These are phyloP conservation scores for Arvicanthis niloticus DNA, from an alignment of 2,113 vertebrate genomes.

Conservation along the genomic window DNA sequence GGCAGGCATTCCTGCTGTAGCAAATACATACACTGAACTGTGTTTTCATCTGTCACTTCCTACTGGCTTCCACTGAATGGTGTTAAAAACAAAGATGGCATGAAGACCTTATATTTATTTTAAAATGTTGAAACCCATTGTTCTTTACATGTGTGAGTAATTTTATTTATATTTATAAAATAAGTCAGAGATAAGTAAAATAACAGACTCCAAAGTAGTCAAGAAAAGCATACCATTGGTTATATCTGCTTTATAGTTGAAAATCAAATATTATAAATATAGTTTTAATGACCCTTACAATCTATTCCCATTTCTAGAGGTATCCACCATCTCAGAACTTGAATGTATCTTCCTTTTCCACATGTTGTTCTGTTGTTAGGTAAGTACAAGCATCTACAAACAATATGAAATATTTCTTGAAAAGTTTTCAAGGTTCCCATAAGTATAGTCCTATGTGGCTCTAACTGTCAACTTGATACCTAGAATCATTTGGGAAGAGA, in stretches of 20 bases:
- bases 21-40: background rate
- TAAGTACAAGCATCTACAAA: background rate
- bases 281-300: background rate
- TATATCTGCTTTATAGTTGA: background rate
- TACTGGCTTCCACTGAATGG: background rate
- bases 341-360: background rate
- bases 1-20: background rate
- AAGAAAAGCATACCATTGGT: background rate
- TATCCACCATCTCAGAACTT: background rate
- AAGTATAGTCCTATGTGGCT: background rate
- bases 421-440: background rate
- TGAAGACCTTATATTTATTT: constrained; percentile 4
- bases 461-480: background rate
- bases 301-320: background rate
- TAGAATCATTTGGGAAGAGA: background rate
- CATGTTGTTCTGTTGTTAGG: background rate
- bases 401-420: background rate
- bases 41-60: background rate
- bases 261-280: constrained; percentile 18
- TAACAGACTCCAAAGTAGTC: background rate
- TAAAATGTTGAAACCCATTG: background rate
- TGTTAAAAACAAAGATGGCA: constrained; percentile 5
- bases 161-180: constrained; percentile 10
- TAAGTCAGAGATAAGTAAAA: constrained; percentile 37
- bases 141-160: background rate